Evolutionary conservation across 2,797 vertebrate species (phyloP).

Genomic region (Thunnus albacares): DNA sequence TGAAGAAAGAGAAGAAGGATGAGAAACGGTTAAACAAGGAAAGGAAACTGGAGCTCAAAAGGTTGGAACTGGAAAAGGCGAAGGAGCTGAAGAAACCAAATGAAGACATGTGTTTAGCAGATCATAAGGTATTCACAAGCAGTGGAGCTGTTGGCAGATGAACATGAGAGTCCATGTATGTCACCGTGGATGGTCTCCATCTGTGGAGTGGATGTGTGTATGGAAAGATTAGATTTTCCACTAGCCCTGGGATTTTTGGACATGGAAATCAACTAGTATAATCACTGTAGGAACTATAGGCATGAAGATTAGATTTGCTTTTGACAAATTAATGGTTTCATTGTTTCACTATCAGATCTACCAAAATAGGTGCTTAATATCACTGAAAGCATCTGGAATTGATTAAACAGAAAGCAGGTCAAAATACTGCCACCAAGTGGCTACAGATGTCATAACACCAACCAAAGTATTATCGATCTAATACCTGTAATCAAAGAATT

Average conservation of each 20-base stretch:
- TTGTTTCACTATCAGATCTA: slow-evolving; percentile 41
- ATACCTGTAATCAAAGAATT: not conserved
- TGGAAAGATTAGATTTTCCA: slow-evolving; percentile 46
- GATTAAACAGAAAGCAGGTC: slow-evolving; percentile 40
- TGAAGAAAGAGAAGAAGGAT: slow-evolving; percentile 95
- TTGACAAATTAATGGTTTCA: slow-evolving; percentile 41
- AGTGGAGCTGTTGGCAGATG: slow-evolving; percentile 44
- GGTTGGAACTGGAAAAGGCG: slow-evolving; percentile 94
- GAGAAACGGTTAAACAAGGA: slow-evolving; percentile 97
- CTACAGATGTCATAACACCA: slow-evolving; percentile 16
- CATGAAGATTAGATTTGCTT: slow-evolving; percentile 49
- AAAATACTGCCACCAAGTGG: slow-evolving; percentile 82
- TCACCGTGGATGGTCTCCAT: slow-evolving; percentile 39
- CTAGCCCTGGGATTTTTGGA: slow-evolving; percentile 13
- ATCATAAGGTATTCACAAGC: slow-evolving; percentile 92
- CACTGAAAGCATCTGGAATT: slow-evolving; percentile 49
- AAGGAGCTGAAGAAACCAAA: slow-evolving; percentile 97
- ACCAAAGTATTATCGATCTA: not conserved
- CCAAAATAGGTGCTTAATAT: slow-evolving; percentile 57
- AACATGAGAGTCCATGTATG: slow-evolving; percentile 33
- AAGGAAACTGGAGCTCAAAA: slow-evolving; percentile 92
- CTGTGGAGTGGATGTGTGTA: slow-evolving; percentile 35
- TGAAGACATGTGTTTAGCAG: slow-evolving; percentile 96
- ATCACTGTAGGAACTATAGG: slow-evolving; percentile 42
- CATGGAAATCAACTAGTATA: slow-evolving; percentile 41